These are phyloP conservation scores for Drosophila ficusphila DNA, from an alignment of 1,140 invertebrate species.

Conservation along the genomic window DNA sequence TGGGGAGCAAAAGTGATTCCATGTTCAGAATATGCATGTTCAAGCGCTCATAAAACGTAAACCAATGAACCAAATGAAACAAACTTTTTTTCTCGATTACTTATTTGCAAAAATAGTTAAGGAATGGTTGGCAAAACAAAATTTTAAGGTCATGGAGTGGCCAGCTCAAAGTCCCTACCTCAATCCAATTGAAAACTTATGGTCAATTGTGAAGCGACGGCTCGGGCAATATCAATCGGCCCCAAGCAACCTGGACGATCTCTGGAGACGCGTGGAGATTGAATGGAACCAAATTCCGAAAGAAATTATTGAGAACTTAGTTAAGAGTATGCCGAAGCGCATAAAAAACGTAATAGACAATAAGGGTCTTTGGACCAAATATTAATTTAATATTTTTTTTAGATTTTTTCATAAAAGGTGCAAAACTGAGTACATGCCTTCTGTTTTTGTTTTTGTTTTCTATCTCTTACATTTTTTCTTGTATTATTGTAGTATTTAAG, in stretches of 20 bases:
- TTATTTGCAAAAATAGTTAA: no score
- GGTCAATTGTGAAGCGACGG: slow-evolving; percentile 18
- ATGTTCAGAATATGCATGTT: not conserved
- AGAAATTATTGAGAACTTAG: not conserved
- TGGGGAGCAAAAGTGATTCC: not conserved
- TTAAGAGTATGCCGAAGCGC: not conserved
- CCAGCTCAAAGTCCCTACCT: slow-evolving; percentile 25
- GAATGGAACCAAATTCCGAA: no score
- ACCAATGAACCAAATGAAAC: not conserved
- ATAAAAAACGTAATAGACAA: not conserved
- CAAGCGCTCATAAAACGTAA: not conserved
- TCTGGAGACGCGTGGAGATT: slow-evolving; percentile 1
- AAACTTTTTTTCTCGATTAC: not conserved
- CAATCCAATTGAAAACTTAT: slow-evolving; percentile 20
- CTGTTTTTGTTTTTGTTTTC: not conserved
- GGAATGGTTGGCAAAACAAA: no score
- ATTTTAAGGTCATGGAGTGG: no score
- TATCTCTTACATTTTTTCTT: no score
- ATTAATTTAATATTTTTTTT: no score
- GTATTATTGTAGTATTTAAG: no score
- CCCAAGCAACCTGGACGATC: not conserved
- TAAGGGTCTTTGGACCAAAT: no score
- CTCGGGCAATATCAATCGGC: slow-evolving; percentile 8
- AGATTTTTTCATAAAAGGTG: no score
- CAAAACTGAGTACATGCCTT: no score